Evolutionary conservation across 2,113 vertebrate species (phyloP).

Genomic region (Athene cunicularia): DNA sequence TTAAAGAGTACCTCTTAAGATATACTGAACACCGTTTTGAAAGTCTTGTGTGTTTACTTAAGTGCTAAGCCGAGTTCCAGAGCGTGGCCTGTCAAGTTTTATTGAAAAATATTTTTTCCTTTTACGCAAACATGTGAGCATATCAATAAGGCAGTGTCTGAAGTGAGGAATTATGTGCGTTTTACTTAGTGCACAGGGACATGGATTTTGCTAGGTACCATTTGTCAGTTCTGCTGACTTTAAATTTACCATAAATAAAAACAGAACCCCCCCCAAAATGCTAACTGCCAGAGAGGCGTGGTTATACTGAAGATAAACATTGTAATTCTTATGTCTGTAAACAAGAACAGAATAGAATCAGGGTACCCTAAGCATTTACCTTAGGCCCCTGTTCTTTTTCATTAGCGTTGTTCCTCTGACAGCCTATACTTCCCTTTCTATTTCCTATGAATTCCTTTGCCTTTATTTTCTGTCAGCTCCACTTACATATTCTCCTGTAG

Average conservation of each 20-base stretch:
- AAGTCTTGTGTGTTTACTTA: background rate
- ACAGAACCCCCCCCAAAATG: background rate
- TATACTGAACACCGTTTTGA: background rate
- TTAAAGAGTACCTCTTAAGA: background rate
- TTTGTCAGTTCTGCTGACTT: background rate
- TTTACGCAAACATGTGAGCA: background rate
- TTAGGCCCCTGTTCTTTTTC: background rate
- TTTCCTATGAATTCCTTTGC: background rate
- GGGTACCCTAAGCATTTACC: background rate
- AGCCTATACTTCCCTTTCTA: background rate
- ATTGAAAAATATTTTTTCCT: background rate
- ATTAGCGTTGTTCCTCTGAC: background rate
- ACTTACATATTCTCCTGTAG: background rate
- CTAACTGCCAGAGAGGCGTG: background rate
- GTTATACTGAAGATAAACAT: background rate
- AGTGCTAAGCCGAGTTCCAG: background rate
- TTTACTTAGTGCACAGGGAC: background rate
- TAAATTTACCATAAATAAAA: background rate
- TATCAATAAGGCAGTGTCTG: background rate
- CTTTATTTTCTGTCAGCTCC: background rate
- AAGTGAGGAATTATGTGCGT: background rate
- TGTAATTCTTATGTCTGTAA: background rate
- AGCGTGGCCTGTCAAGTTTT: background rate
- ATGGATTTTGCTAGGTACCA: background rate
- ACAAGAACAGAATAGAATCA: background rate